Percentiles rank a stretch among this genome's conserved stretches.
Conservation (phyloP, 2,113 vertebrate genomes). For the Paradisaea rubra region DNA sequence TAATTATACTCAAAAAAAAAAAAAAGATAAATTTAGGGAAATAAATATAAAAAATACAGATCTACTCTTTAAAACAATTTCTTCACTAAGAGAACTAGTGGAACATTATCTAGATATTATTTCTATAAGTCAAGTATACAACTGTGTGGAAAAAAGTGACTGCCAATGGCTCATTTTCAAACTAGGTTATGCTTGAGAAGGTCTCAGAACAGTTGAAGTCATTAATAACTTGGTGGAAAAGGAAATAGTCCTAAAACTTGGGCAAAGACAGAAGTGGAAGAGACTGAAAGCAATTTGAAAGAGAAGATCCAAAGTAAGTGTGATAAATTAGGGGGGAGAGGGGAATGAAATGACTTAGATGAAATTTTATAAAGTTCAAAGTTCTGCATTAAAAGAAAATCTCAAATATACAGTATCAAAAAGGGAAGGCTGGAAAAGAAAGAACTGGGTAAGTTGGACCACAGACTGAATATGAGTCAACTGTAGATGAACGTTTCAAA, state of each 20-base stretch:
- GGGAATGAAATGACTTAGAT: background rate
- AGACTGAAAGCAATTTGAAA: background rate
- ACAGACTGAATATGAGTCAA: slow-evolving; percentile 19
- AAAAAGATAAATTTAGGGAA: background rate
- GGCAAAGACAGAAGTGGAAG: background rate
- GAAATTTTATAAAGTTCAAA: background rate
- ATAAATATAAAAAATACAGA: background rate
- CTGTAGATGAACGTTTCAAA: background rate
- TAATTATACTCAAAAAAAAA: background rate
- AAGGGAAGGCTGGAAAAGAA: background rate
- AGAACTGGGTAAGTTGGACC: background rate
- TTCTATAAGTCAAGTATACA: background rate
- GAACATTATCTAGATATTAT: background rate
- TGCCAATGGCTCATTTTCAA: background rate
- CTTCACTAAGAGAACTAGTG: background rate
- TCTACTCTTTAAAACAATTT: background rate
- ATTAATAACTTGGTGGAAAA: background rate
- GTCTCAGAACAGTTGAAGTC: background rate
- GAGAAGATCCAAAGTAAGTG: background rate
- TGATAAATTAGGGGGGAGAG: background rate
- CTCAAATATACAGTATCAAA: background rate
- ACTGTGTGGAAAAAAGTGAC: background rate
- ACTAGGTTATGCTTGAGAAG: background rate
- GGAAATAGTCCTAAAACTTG: background rate
- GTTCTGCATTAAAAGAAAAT: background rate